Evolutionary conservation across 1,140 invertebrate species (phyloP).

Genomic region (Plodia interpunctella): DNA sequence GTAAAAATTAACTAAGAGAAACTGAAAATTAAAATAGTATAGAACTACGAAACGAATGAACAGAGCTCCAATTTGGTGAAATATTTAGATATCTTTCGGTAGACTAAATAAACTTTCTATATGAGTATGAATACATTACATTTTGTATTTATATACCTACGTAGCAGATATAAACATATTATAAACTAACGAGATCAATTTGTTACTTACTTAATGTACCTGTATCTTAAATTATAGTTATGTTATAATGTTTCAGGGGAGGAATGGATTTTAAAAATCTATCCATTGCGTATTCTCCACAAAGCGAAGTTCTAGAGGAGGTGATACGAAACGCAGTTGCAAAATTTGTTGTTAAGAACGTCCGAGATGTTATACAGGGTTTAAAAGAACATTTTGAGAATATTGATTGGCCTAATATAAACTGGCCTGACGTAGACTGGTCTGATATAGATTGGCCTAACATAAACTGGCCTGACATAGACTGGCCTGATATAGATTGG

Average conservation of each 20-base stretch:
- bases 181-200: too few species aligned
- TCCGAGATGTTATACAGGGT: conserved; percentile 29
- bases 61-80: too few species aligned
- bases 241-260: conserved; percentile 44
- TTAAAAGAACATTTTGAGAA: background rate
- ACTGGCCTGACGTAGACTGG: background rate
- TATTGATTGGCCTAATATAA: background rate
- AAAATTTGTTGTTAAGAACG: conserved; percentile 43
- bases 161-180: too few species aligned
- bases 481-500: background rate
- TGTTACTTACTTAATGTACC: too few species aligned
- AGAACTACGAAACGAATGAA: too few species aligned
- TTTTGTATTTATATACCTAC: too few species aligned
- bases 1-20: too few species aligned
- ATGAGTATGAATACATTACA: too few species aligned
- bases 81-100: too few species aligned
- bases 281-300: conserved; percentile 60
- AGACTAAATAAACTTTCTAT: too few species aligned
- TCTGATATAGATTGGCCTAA: conserved; percentile 25
- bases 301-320: conserved; percentile 49
- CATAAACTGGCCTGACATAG: background rate
- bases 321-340: conserved; percentile 41
- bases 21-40: too few species aligned
- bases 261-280: conserved; percentile 47
- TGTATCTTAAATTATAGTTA: background rate